Percentiles rank a stretch among this genome's conserved stretches.
Evolutionary conservation across 2,797 vertebrate genomes (phyloP).

Genomic region (Centropyge bicolor): DNA sequence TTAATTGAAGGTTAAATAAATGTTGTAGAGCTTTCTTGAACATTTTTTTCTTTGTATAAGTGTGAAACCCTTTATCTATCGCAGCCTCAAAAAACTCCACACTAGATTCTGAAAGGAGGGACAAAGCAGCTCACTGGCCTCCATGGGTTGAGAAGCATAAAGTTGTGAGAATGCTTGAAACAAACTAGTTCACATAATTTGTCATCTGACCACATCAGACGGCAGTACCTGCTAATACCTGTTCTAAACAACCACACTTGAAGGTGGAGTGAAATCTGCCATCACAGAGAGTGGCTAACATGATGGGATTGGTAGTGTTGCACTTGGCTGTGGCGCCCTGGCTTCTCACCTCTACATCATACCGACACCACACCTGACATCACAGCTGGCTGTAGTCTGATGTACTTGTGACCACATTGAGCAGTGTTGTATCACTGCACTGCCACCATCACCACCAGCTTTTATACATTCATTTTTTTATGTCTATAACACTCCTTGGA

Average conservation of each 20-base stretch:
- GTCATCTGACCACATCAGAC: background rate
- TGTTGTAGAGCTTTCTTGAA: background rate
- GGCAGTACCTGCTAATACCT: background rate
- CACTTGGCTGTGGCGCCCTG: background rate
- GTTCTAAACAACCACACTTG: background rate
- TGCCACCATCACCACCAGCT: background rate
- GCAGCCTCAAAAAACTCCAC: background rate
- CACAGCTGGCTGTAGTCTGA: background rate
- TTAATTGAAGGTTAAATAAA: slow-evolving; percentile 43
- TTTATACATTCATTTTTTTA: slow-evolving; percentile 8
- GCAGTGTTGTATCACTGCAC: background rate
- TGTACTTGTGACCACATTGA: background rate
- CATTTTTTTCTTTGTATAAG: background rate
- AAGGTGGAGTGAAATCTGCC: background rate
- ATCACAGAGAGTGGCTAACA: background rate
- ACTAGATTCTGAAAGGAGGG: background rate
- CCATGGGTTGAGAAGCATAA: background rate
- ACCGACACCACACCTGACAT: background rate
- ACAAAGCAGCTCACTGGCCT: background rate
- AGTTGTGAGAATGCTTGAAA: background rate
- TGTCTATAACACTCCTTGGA: slow-evolving; percentile 8
- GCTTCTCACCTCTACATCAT: background rate
- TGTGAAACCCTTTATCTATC: background rate
- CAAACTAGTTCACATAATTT: background rate
- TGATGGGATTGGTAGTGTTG: background rate